Evolutionary conservation across 2,113 vertebrate genomes (phyloP).

Genomic region (Colaptes auratus): DNA sequence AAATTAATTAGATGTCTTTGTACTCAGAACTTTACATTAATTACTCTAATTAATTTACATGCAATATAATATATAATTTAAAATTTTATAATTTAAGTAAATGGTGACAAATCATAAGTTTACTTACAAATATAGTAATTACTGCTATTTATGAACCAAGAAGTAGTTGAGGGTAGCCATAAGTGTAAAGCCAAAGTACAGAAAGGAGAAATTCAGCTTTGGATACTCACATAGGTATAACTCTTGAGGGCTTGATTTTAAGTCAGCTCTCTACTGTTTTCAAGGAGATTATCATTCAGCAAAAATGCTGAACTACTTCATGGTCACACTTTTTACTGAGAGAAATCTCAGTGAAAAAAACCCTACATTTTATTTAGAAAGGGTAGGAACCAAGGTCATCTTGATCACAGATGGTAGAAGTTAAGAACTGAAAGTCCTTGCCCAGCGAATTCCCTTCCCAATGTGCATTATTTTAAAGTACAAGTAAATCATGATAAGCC

Average conservation of each 20-base stretch:
- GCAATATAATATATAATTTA: neutral
- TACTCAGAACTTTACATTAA: neutral
- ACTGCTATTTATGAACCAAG: neutral
- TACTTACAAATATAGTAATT: neutral
- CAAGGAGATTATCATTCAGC: neutral
- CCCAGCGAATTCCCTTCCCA: neutral
- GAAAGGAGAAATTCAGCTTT: neutral
- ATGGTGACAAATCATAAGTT: neutral
- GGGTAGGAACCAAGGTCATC: conserved; percentile 31
- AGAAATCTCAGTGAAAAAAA: neutral
- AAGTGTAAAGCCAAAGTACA: neutral
- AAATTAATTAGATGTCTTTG: neutral
- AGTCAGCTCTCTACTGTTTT: neutral
- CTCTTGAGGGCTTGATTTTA: neutral
- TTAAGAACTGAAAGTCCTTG: neutral
- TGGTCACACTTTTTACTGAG: neutral
- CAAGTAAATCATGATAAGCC: neutral
- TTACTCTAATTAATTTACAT: neutral
- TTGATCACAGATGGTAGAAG: neutral
- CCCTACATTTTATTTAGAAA: neutral
- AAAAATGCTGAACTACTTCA: neutral
- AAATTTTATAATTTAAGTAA: neutral
- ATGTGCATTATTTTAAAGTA: neutral
- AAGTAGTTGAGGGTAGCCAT: neutral
- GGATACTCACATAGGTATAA: neutral